phyloP scores from a whole-genome alignment of 2,113 vertebrate species.

The Tiliqua scincoides region DNA sequence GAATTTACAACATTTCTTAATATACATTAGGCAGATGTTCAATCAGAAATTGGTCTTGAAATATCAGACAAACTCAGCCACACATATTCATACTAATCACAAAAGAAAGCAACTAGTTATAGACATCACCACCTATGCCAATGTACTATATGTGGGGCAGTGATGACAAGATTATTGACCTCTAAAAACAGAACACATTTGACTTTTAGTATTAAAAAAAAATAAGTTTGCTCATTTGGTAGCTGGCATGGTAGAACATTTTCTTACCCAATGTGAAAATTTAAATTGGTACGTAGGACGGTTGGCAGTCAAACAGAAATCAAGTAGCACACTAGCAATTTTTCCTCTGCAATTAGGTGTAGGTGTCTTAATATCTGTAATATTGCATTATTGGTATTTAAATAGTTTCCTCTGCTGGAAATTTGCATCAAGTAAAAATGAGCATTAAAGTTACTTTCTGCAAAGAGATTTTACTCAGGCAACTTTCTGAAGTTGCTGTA shows the following conservation, averaged over 20 bases:
- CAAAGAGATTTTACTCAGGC: conserved; percentile 20
- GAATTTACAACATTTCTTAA: background rate
- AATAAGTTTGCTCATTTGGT: background rate
- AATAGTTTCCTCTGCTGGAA: conserved; percentile 55
- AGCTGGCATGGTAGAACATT: conserved; percentile 12
- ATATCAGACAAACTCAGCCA: background rate
- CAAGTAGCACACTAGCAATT: conserved; percentile 36
- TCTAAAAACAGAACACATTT: background rate
- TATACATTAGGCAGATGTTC: background rate
- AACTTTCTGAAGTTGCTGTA: conserved; percentile 1
- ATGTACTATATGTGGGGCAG: background rate
- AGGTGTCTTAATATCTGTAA: conserved; percentile 50
- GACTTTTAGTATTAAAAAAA: background rate
- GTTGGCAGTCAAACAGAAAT: conserved; percentile 1
- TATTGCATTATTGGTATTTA: conserved; percentile 57
- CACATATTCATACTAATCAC: background rate
- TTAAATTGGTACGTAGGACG: conserved; percentile 18
- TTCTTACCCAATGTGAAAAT: background rate
- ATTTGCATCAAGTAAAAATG: conserved; percentile 51
- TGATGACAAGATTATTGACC: background rate
- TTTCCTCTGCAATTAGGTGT: conserved; percentile 52
- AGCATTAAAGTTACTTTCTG: conserved; percentile 31
- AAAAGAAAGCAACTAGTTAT: background rate
- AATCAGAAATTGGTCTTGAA: background rate
- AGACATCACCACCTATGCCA: background rate